phyloP scores from a whole-genome alignment of 2,888 invertebrate genomes.

The Heliothis peltigera region DNA sequence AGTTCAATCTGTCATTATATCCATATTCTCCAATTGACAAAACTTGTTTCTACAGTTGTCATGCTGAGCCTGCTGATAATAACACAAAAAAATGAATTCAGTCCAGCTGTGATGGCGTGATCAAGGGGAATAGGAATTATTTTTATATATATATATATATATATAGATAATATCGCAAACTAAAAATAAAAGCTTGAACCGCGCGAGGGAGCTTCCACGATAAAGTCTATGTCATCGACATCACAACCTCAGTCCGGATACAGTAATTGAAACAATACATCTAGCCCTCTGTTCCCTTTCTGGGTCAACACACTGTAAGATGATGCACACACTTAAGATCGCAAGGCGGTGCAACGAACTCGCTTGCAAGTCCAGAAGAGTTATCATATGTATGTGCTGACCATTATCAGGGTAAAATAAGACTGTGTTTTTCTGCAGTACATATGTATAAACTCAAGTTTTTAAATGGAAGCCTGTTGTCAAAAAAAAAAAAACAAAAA shows the following conservation, averaged over 20 bases:
- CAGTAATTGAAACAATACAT: slow-evolving; percentile 52
- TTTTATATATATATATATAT: too few relatives aligned
- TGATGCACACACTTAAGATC: slow-evolving; percentile 14
- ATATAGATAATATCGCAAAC: too few relatives aligned
- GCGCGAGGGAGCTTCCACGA: neutral
- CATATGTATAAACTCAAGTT: too few relatives aligned
- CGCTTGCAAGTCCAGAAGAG: slow-evolving; percentile 7
- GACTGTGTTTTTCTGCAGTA: neutral
- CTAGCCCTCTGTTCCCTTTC: slow-evolving; percentile 26
- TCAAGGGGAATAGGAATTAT: too few relatives aligned
- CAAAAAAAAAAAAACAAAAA: too few relatives aligned
- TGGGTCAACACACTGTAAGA: slow-evolving; percentile 24
- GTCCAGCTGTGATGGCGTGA: too few relatives aligned
- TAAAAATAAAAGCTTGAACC: neutral
- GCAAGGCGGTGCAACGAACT: slow-evolving; percentile 35
- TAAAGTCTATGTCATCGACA: slow-evolving; percentile 13
- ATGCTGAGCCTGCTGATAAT: too few relatives aligned
- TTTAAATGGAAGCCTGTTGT: too few relatives aligned
- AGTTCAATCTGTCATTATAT: too few relatives aligned
- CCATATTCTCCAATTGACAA: too few relatives aligned
- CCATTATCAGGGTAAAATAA: neutral
- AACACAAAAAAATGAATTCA: too few relatives aligned
- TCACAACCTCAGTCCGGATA: slow-evolving; percentile 29
- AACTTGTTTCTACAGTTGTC: too few relatives aligned
- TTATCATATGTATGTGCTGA: neutral